A percentile compares a stretch with the other conserved stretches of the same genome.
Conservation (phyloP, 2,888 invertebrate species). For the Mimas tiliae region DNA sequence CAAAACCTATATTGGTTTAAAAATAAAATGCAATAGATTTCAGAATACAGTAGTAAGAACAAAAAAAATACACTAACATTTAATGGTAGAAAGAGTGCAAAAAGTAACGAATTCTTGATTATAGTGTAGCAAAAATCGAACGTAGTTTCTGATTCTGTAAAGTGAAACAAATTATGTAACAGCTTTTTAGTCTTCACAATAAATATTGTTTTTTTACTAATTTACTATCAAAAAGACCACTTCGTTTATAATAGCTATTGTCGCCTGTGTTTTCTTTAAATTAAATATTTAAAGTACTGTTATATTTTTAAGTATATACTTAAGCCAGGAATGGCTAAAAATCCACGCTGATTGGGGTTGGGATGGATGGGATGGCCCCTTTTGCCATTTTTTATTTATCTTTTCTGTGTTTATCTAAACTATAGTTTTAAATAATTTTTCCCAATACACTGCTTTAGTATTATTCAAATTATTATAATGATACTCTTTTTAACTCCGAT, state of each 20-base stretch:
- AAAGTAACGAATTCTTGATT: slow-evolving; percentile 18
- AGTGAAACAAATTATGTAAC: slow-evolving; percentile 18
- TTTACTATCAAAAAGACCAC: neutral
- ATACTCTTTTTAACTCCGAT: no score
- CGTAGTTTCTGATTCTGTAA: slow-evolving; percentile 8
- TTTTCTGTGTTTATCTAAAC: no score
- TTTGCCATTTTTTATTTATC: no score
- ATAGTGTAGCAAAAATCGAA: slow-evolving; percentile 14
- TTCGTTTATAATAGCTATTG: neutral
- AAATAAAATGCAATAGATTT: neutral
- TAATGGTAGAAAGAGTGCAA: slow-evolving; percentile 2
- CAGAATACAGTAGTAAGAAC: neutral
- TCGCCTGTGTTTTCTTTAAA: neutral
- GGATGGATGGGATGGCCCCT: no score
- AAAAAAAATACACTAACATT: slow-evolving; percentile 1
- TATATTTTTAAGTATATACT: no score
- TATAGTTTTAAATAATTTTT: no score
- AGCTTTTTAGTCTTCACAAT: slow-evolving; percentile 6
- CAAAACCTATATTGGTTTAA: neutral
- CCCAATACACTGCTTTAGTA: no score
- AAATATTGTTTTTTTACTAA: neutral
- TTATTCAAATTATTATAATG: no score
- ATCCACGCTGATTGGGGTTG: no score
- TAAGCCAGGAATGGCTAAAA: no score
- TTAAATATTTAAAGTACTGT: neutral